Percentiles rank a stretch among this genome's conserved stretches.
These are phyloP conservation scores for mouse (Mus musculus) DNA, from an alignment of 2,113 vertebrate genomes.

Conservation along the genomic window GRCm39 chr7:46166501-46167000, in stretches of 20 bases:
- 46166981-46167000: background rate
- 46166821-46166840: background rate
- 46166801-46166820: background rate
- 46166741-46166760: conserved; percentile 18
- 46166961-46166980: background rate
- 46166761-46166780: conserved; percentile 9
- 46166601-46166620: background rate
- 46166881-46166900: background rate
- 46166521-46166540: too few species aligned
- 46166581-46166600: background rate
- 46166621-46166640: background rate
- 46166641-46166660: conserved; percentile 37
- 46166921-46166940: background rate
- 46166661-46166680: background rate
- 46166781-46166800: background rate
- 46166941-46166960: background rate
- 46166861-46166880: background rate
- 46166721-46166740: conserved; percentile 19
- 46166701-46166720: background rate
- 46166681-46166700: conserved; percentile 28
- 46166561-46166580: background rate
- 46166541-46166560: too few species aligned
- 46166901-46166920: conserved; percentile 7
- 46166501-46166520: background rate
- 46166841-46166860: background rate